Evolutionary conservation across 1,140 invertebrate species (phyloP), one percentile per base, ranked within the genome.

Genomic region (Condylostylus longicornis): DNA sequence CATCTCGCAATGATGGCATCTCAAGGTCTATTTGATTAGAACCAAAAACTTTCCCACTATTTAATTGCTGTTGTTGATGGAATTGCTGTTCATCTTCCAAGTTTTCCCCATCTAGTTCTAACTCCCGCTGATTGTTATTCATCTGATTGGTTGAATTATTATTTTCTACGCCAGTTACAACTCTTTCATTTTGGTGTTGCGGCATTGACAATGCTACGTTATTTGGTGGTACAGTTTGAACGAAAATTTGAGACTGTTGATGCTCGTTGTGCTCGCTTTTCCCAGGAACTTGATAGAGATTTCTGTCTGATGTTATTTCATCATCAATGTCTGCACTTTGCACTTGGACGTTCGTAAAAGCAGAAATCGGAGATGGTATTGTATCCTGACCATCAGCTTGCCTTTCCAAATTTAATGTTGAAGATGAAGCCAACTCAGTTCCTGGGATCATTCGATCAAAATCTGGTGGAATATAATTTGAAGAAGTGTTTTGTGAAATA

Each of bases 381-480:
- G 57, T 60, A 22, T 60, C 58, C 37, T 61, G 51, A 15, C 58
- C 58, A 44, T 61, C 58, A 5, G 54, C 58, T 37, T 55, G 53
- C 4, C 58, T 48, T 28, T 60, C 52, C 4, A 49, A 43, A 39
- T 49, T 51, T 13, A 42, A n/a, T 27, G 19, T n/a, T 7, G 29
- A 20, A n/a, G n/a, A n/a, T 17, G 29, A 5, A 14, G 12, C 20
- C 12, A 41, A 15, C 15, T 41, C 40, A 5, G 34, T 41, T 12
- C 72, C 72, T 2, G 69, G 69, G 7, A 74, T 63, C 70, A 74
- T 72, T 20, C 71, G 50, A 18, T 66, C 58, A 7, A 72, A 46
- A 4, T 69, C 69, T 27, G 68, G 68, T 2, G 70, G 69, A 7
- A 67, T 65, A 38, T 68, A 48, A 50, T 53, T 47, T 51, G 66